Evolutionary conservation across 2,797 vertebrate species (phyloP).

Genomic region (Falco novaeseelandiae): DNA sequence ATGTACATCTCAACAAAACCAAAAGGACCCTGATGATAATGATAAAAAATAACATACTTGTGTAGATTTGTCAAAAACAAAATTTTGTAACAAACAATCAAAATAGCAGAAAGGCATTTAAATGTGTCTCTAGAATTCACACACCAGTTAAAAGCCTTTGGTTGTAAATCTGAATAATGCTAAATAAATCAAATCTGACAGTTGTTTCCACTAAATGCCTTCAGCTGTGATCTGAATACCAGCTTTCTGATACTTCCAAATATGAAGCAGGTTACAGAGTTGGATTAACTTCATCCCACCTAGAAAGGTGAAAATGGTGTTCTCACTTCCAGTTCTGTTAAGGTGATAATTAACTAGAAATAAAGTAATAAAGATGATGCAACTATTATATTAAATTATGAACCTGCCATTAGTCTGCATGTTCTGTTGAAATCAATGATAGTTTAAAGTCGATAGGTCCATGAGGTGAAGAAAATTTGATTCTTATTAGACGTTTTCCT

Average conservation of each 20-base stretch:
- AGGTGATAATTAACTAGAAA: conserved; percentile 74
- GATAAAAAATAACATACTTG: background rate
- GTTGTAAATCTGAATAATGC: conserved; percentile 67
- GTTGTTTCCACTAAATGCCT: conserved; percentile 68
- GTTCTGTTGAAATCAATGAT: background rate
- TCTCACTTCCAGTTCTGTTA: conserved; percentile 61
- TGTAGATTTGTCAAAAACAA: background rate
- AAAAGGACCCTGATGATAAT: background rate
- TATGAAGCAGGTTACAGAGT: conserved; percentile 38
- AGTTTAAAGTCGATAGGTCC: background rate
- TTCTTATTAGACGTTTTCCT: background rate
- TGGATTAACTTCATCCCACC: conserved; percentile 68
- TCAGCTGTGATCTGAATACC: conserved; percentile 64
- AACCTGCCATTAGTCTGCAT: background rate
- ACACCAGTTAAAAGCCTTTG: conserved; percentile 46
- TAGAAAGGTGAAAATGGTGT: conserved; percentile 73
- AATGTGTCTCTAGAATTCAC: conserved; percentile 49
- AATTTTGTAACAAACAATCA: conserved; percentile 15
- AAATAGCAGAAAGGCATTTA: conserved; percentile 43
- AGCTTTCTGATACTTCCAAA: conserved; percentile 66
- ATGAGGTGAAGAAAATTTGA: background rate
- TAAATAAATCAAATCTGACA: conserved; percentile 71
- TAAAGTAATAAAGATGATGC: conserved; percentile 36
- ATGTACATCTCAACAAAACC: background rate
- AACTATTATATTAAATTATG: conserved; percentile 31